Percentiles rank a stretch among this genome's conserved stretches.
Evolutionary conservation across 2,113 vertebrate genomes (phyloP).

Genomic region (Callipepla californica): DNA sequence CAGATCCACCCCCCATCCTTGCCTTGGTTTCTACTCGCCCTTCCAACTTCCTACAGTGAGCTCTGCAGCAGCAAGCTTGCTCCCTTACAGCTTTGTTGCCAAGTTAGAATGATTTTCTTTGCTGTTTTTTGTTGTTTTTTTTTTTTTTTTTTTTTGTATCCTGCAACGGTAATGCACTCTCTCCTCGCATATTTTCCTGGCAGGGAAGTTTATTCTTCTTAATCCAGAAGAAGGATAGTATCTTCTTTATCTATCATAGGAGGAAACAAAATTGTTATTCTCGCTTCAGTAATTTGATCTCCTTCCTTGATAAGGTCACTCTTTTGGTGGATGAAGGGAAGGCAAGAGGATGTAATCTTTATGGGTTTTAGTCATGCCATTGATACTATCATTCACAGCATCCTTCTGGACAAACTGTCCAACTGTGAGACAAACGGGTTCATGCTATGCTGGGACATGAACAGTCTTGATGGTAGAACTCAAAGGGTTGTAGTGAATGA

Average conservation of each 20-base stretch:
- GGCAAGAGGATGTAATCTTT: background rate
- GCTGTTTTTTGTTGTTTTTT: background rate
- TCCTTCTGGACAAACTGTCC: background rate
- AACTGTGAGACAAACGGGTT: background rate
- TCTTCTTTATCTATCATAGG: background rate
- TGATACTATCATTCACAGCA: background rate
- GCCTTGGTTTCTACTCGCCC: background rate
- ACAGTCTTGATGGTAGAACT: background rate
- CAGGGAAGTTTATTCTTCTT: background rate
- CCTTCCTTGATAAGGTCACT: background rate
- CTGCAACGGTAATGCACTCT: background rate
- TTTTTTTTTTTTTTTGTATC: background rate
- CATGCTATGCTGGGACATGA: background rate
- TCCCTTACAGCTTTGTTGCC: background rate
- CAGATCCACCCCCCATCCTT: background rate
- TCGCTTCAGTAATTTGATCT: background rate
- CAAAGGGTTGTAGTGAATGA: background rate
- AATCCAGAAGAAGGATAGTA: background rate
- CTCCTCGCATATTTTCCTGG: background rate
- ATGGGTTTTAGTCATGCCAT: background rate
- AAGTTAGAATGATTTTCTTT: background rate
- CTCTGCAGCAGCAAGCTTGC: background rate
- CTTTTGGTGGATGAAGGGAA: background rate
- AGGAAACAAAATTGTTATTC: background rate
- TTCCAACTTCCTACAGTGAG: background rate